Percentiles rank a stretch among this genome's conserved stretches.
Evolutionary conservation across 2,888 invertebrate genomes (phyloP).

Genomic region (Eugnorisma glareosa): DNA sequence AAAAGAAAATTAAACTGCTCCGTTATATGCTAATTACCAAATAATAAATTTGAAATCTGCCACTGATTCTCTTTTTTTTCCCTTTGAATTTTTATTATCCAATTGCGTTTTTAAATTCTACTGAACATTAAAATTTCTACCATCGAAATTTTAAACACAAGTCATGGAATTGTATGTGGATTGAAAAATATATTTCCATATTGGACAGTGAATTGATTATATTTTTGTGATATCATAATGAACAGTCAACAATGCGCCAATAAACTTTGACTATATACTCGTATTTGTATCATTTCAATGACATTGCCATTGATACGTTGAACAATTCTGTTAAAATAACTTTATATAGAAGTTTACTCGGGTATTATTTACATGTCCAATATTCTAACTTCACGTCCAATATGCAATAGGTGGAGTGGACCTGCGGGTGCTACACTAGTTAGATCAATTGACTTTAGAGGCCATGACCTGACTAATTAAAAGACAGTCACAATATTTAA

Average conservation of each 20-base stretch:
- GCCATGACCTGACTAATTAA: neutral
- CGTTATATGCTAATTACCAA: slow-evolving; percentile 65
- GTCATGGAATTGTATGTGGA: slow-evolving; percentile 31
- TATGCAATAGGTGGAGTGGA: no score
- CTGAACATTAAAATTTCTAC: slow-evolving; percentile 35
- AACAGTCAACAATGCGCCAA: slow-evolving; percentile 15
- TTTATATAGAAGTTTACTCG: neutral
- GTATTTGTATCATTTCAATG: neutral
- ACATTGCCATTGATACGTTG: neutral
- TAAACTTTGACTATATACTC: neutral
- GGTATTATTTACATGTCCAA: neutral
- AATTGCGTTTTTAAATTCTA: slow-evolving; percentile 55
- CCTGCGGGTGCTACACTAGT: no score
- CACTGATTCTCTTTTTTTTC: slow-evolving; percentile 37
- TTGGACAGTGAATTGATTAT: slow-evolving; percentile 33
- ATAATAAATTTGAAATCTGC: slow-evolving; percentile 62
- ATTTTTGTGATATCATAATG: slow-evolving; percentile 10
- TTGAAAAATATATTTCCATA: slow-evolving; percentile 37
- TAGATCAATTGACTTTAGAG: no score
- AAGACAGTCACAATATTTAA: neutral
- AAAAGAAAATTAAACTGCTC: slow-evolving; percentile 46
- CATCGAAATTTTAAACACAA: slow-evolving; percentile 40
- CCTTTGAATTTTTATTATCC: slow-evolving; percentile 60
- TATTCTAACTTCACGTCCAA: neutral
- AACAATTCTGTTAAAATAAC: no score